These are phyloP conservation scores for Subacronicta megacephala DNA, from an alignment of 2,888 invertebrate species.

Conservation along the genomic window DNA sequence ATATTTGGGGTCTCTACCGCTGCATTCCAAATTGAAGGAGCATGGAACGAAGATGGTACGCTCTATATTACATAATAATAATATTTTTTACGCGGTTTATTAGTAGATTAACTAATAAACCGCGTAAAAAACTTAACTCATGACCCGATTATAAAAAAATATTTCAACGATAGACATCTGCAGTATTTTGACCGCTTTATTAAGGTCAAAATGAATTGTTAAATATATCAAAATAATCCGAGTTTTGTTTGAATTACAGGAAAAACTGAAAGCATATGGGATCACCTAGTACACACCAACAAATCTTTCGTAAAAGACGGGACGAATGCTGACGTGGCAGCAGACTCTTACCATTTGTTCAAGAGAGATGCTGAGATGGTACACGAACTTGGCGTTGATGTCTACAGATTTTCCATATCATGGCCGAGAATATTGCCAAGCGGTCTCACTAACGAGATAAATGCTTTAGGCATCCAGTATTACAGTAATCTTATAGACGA, in stretches of 20 bases:
- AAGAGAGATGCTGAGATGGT: conserved; percentile 91
- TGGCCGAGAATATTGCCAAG: conserved; percentile 94
- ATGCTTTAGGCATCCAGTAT: conserved; percentile 92
- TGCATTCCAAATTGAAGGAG: conserved; percentile 91
- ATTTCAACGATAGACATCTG: too few relatives aligned
- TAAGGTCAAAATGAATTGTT: too few relatives aligned
- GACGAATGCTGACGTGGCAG: conserved; percentile 91
- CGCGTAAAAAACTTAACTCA: too few relatives aligned
- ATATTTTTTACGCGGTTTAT: too few relatives aligned
- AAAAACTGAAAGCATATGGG: conserved; percentile 91
- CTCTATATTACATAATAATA: too few relatives aligned
- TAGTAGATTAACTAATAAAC: too few relatives aligned
- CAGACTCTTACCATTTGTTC: conserved; percentile 92
- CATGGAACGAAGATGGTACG: conserved; percentile 87
- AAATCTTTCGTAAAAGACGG: conserved; percentile 87
- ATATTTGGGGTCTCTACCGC: conserved; percentile 91
- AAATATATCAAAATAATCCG: neutral
- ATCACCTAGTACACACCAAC: conserved; percentile 85
- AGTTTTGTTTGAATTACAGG: conserved; percentile 74
- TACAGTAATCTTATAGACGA: conserved; percentile 94
- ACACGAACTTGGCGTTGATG: conserved; percentile 90
- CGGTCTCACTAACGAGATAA: conserved; percentile 91
- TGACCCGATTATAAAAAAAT: too few relatives aligned
- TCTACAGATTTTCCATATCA: conserved; percentile 93
- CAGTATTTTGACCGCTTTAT: too few relatives aligned